These are phyloP conservation scores for Epicampocera succincta DNA, from an alignment of 2,888 invertebrate species.

Conservation along the genomic window DNA sequence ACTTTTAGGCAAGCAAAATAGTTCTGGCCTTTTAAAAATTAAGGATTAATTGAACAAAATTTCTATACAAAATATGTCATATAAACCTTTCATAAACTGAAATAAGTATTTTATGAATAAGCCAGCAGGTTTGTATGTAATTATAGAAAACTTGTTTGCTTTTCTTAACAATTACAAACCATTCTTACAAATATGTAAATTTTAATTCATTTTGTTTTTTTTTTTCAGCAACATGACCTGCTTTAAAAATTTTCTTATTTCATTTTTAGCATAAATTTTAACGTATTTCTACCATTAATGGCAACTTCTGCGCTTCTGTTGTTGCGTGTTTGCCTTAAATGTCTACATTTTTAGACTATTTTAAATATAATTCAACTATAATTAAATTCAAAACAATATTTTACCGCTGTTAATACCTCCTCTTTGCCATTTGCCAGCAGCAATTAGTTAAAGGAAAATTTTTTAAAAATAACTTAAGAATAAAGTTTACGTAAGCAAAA, in stretches of 20 bases:
- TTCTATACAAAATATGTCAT: too few relatives aligned
- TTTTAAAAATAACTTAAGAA: constrained; percentile 19
- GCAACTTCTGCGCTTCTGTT: constrained; percentile 45
- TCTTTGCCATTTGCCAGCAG: constrained; percentile 17
- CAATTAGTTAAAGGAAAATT: constrained; percentile 36
- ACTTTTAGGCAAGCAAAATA: too few relatives aligned
- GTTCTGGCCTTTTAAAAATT: too few relatives aligned
- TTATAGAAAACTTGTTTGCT: too few relatives aligned
- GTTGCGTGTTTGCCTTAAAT: constrained; percentile 58
- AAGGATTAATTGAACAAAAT: too few relatives aligned
- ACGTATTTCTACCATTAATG: constrained; percentile 34
- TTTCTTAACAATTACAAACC: neutral
- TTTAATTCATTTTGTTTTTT: neutral
- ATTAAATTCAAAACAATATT: constrained; percentile 55
- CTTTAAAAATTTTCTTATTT: constrained; percentile 1
- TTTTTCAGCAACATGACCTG: constrained; percentile 1
- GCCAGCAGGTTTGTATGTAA: too few relatives aligned
- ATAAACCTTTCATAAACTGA: too few relatives aligned
- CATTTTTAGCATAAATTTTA: neutral
- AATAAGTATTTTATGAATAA: too few relatives aligned
- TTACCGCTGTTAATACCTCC: constrained; percentile 61
- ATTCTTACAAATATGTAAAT: constrained; percentile 46
- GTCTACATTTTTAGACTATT: constrained; percentile 56
- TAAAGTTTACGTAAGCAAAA: neutral
- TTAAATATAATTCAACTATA: constrained; percentile 49